These are phyloP conservation scores for Ptychobarbus kaznakovi DNA, from an alignment of 2,797 vertebrate species.

Conservation along the genomic window DNA sequence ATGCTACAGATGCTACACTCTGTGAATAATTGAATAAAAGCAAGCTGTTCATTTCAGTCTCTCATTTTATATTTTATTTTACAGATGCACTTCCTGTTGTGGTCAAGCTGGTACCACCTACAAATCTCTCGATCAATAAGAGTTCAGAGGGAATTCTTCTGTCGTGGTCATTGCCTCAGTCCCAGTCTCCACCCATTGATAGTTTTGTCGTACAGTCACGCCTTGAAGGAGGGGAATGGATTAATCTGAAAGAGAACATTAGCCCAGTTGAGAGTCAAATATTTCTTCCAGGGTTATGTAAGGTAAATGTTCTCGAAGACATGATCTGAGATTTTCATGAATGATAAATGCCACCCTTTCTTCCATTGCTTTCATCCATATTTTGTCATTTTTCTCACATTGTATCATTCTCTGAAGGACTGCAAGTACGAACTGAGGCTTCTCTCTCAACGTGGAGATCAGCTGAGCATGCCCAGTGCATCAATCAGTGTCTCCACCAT, in stretches of 20 bases:
- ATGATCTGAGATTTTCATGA: constrained; percentile 8
- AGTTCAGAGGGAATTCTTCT: constrained; percentile 84
- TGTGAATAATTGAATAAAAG: constrained; percentile 33
- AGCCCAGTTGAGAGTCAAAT: constrained; percentile 80
- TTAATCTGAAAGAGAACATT: constrained; percentile 84
- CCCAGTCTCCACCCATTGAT: constrained; percentile 73
- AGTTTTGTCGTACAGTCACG: constrained; percentile 87
- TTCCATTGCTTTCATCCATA: constrained; percentile 9
- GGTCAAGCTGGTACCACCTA: constrained; percentile 78
- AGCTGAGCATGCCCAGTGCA: constrained; percentile 92
- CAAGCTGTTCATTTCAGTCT: constrained; percentile 1
- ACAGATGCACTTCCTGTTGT: constrained; percentile 65
- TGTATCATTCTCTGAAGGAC: constrained; percentile 76
- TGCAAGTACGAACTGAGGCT: constrained; percentile 91
- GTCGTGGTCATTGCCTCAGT: constrained; percentile 81
- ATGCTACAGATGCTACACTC: background rate
- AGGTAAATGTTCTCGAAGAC: constrained; percentile 76
- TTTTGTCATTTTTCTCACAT: constrained; percentile 12
- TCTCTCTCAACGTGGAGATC: constrained; percentile 87
- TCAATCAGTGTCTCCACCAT: constrained; percentile 90
- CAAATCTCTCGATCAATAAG: constrained; percentile 79
- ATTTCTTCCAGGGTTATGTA: constrained; percentile 87
- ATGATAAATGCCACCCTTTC: constrained; percentile 12
- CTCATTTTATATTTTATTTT: constrained; percentile 27
- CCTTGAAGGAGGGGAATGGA: constrained; percentile 82